Conservation (phyloP, 2,797 vertebrate genomes). For the Muscicapa comitata region DNA sequence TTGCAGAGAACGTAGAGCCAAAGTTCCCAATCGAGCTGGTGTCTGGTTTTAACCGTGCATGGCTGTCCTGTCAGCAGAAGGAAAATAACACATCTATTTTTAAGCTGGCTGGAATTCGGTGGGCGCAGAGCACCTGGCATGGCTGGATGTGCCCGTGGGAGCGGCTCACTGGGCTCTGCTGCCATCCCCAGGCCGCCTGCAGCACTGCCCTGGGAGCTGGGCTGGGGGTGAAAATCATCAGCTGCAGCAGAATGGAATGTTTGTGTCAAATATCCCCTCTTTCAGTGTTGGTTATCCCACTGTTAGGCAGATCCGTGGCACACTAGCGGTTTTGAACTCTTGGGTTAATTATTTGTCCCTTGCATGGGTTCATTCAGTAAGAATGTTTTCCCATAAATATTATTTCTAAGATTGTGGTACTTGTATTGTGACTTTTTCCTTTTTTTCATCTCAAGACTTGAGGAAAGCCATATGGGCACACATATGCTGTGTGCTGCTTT, state of each 20-base stretch:
- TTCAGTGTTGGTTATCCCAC: fast-evolving
- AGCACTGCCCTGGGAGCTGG: not conserved
- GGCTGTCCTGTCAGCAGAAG: slow-evolving; percentile 82
- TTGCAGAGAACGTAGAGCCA: slow-evolving; percentile 65
- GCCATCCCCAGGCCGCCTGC: slow-evolving; percentile 74
- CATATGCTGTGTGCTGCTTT: not conserved
- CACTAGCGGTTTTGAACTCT: not conserved
- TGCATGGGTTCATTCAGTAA: not conserved
- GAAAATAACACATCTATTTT: slow-evolving; percentile 90
- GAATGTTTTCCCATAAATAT: not conserved
- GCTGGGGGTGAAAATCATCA: not conserved
- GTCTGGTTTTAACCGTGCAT: slow-evolving; percentile 78
- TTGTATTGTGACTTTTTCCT: too few relatives aligned
- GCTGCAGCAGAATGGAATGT: not conserved
- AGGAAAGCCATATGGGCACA: not conserved
- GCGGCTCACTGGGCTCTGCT: slow-evolving; percentile 29
- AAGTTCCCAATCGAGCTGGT: slow-evolving; percentile 66
- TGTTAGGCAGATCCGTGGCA: not conserved
- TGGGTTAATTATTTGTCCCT: not conserved
- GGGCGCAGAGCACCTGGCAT: slow-evolving; percentile 18
- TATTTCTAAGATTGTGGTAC: not conserved
- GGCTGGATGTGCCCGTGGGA: not conserved
- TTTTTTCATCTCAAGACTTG: fast-evolving
- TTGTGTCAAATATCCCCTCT: not conserved
- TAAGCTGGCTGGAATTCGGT: slow-evolving; percentile 81